Evolutionary conservation across 2,888 invertebrate species (phyloP).

Genomic region (Cancer borealis): DNA sequence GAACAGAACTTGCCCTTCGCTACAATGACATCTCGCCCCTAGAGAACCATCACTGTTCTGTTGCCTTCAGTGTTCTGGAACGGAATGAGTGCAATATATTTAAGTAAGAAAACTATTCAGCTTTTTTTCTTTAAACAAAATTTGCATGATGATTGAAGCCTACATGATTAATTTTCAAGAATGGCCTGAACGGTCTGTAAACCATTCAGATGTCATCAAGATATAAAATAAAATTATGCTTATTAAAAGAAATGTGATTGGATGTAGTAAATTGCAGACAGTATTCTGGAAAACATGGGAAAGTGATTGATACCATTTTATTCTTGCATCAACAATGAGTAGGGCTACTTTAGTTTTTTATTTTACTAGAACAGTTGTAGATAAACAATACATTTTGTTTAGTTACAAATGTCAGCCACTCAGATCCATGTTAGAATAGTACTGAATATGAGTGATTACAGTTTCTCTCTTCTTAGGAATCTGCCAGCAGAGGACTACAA

Average conservation of each 20-base stretch:
- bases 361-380: neutral
- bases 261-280: neutral
- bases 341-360: too few species aligned
- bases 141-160: neutral
- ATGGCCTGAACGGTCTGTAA: neutral
- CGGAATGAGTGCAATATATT: slow-evolving; percentile 90
- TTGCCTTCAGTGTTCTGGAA: slow-evolving; percentile 89
- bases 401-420: neutral
- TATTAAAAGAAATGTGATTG: neutral
- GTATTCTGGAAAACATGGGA: neutral
- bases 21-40: slow-evolving; percentile 92
- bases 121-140: neutral
- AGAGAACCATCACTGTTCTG: slow-evolving; percentile 92
- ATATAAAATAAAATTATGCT: neutral
- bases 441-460: neutral
- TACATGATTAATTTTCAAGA: neutral
- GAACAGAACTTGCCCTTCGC: slow-evolving; percentile 89
- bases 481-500: slow-evolving; percentile 79
- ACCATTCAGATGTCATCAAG: neutral
- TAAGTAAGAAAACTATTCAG: slow-evolving; percentile 81
- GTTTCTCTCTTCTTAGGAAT: slow-evolving; percentile 57
- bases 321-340: too few species aligned
- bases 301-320: too few species aligned
- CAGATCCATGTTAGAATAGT: neutral
- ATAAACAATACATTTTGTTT: neutral